These are phyloP conservation scores for Lethenteron camtschaticum DNA, from an alignment of 2,113 vertebrate genomes.

Conservation along the genomic window DNA sequence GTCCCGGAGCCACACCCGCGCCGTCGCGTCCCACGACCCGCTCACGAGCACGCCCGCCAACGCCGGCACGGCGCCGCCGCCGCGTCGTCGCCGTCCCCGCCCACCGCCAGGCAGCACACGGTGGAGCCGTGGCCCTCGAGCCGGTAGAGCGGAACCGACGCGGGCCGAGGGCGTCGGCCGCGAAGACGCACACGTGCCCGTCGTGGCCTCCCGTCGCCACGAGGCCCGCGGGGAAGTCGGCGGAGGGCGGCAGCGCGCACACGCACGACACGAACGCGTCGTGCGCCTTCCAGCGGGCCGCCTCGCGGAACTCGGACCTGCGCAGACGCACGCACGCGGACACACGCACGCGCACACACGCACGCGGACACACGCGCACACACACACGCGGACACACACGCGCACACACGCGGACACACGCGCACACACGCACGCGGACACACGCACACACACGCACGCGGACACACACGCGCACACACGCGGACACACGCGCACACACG, in stretches of 20 bases:
- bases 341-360: no score
- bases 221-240: slow-evolving; percentile 56
- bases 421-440: not conserved
- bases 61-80: slow-evolving; percentile 42
- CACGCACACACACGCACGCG: no score
- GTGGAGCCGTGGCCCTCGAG: slow-evolving; percentile 54
- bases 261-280: slow-evolving; percentile 85
- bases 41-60: slow-evolving; percentile 76
- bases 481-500: no score
- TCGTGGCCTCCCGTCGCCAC: slow-evolving; percentile 86
- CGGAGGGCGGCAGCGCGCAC: slow-evolving; percentile 64
- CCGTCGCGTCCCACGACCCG: slow-evolving; percentile 88
- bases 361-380: no score
- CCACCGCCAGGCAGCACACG: no score
- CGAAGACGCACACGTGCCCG: slow-evolving; percentile 74
- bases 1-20: slow-evolving; percentile 87
- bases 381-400: no score
- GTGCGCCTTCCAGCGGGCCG: slow-evolving; percentile 76
- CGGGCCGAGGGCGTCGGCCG: slow-evolving; percentile 30
- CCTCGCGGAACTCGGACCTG: no score
- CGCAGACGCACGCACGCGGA: no score
- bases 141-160: slow-evolving; percentile 39
- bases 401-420: no score
- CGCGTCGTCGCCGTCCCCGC: slow-evolving; percentile 25
- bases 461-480: no score